Evolutionary conservation across 2,797 vertebrate genomes (phyloP).

Genomic region (Merluccius polli): DNA sequence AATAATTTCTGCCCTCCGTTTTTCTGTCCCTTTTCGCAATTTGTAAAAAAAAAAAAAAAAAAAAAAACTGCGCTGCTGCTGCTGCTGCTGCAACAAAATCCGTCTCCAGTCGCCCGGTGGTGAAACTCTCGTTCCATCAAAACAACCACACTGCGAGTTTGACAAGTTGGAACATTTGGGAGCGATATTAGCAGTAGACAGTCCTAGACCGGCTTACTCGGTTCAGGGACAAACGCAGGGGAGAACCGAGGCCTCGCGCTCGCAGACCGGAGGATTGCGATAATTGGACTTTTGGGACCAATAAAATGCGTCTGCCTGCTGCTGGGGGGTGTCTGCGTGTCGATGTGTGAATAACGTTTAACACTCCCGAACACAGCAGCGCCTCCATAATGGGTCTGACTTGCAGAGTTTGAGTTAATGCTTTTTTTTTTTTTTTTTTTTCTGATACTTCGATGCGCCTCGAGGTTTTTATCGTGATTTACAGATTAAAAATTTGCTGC

Average conservation of each 20-base stretch:
- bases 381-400: background rate
- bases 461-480: background rate
- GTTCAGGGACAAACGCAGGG: constrained; percentile 36
- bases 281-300: constrained; percentile 61
- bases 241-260: constrained; percentile 28
- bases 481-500: background rate
- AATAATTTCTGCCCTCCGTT: constrained; percentile 22
- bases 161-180: constrained; percentile 39
- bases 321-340: constrained; percentile 50
- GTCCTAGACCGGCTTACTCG: constrained; percentile 30
- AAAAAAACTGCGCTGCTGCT: too few species aligned
- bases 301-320: constrained; percentile 56
- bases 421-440: too few species aligned
- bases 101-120: constrained; percentile 1
- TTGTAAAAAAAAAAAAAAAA: background rate
- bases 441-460: background rate
- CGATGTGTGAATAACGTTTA: constrained; percentile 63
- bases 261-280: constrained; percentile 39
- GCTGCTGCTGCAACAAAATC: constrained; percentile 3
- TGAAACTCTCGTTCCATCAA: constrained; percentile 24
- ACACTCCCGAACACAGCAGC: constrained; percentile 32
- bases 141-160: constrained; percentile 22
- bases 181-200: constrained; percentile 17
- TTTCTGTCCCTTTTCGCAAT: constrained; percentile 6
- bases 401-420: background rate